Evolutionary conservation across 2,113 vertebrate species (phyloP).

Genomic region (Prunella himalayana): DNA sequence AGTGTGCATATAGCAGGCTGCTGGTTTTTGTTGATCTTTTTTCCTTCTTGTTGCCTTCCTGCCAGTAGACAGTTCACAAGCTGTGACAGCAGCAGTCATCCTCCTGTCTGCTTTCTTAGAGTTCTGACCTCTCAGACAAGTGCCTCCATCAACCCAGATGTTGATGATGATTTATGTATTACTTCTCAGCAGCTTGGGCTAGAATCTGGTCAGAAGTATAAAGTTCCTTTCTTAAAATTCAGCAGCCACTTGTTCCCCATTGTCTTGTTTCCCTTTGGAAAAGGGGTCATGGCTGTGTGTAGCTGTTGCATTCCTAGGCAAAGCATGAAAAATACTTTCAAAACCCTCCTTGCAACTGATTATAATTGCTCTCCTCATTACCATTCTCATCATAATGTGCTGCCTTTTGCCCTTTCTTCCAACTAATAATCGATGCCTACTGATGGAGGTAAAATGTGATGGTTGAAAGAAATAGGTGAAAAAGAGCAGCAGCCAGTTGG

Average conservation of each 20-base stretch:
- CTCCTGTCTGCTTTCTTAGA: background rate
- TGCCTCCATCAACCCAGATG: background rate
- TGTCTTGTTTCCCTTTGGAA: background rate
- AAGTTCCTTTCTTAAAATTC: background rate
- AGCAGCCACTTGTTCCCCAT: background rate
- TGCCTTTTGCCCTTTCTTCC: background rate
- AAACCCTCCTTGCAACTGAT: background rate
- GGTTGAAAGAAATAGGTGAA: background rate
- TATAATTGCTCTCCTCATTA: background rate
- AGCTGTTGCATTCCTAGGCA: background rate
- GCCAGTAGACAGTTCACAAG: background rate
- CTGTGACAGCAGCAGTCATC: background rate
- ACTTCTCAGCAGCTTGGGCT: background rate
- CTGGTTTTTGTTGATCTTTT: background rate
- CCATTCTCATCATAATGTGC: background rate
- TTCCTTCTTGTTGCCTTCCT: background rate
- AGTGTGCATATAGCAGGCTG: background rate
- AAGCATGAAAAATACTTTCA: background rate
- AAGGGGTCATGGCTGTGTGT: background rate
- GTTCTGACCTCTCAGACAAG: background rate
- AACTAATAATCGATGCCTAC: background rate
- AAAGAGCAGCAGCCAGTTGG: background rate
- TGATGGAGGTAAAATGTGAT: conserved; percentile 16
- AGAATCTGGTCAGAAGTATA: background rate
- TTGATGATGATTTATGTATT: background rate